A percentile compares a stretch with the other conserved stretches of the same genome.
phyloP scores from a whole-genome alignment of 2,113 vertebrate genomes.

The Xiphias gladius region DNA sequence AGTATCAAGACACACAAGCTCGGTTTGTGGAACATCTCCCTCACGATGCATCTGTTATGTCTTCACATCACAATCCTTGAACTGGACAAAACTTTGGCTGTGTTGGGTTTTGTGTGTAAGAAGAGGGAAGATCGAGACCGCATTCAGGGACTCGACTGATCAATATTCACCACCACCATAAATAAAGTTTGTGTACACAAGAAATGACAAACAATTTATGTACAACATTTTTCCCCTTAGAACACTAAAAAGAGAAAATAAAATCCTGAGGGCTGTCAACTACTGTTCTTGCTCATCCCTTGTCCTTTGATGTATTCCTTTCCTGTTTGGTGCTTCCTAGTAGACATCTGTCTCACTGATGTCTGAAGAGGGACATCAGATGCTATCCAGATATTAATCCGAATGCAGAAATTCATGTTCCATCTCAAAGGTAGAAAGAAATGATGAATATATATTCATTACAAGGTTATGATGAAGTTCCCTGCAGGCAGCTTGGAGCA shows the following conservation, averaged over 20 bases:
- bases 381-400: constrained; percentile 62
- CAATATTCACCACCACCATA: constrained; percentile 62
- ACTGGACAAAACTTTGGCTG: constrained; percentile 57
- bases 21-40: constrained; percentile 43
- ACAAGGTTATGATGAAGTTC: constrained; percentile 77
- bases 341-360: constrained; percentile 49
- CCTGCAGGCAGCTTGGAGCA: constrained; percentile 69
- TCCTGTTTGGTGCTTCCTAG: constrained; percentile 38
- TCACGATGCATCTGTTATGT: constrained; percentile 28
- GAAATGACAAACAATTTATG: constrained; percentile 72
- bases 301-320: constrained; percentile 56
- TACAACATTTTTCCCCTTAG: constrained; percentile 71
- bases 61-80: not conserved
- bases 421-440: constrained; percentile 66
- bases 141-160: constrained; percentile 56
- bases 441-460: constrained; percentile 74
- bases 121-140: constrained; percentile 40
- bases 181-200: constrained; percentile 66
- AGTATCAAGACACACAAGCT: constrained; percentile 63
- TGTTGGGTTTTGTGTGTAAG: constrained; percentile 39
- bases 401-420: constrained; percentile 62
- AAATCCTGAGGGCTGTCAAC: constrained; percentile 77
- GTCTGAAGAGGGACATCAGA: constrained; percentile 49
- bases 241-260: constrained; percentile 57
- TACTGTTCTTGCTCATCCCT: constrained; percentile 39